A percentile compares a stretch with the other conserved stretches of the same genome.
Conservation (phyloP, 2,888 invertebrate genomes). For the Agrochola lychnidis region DNA sequence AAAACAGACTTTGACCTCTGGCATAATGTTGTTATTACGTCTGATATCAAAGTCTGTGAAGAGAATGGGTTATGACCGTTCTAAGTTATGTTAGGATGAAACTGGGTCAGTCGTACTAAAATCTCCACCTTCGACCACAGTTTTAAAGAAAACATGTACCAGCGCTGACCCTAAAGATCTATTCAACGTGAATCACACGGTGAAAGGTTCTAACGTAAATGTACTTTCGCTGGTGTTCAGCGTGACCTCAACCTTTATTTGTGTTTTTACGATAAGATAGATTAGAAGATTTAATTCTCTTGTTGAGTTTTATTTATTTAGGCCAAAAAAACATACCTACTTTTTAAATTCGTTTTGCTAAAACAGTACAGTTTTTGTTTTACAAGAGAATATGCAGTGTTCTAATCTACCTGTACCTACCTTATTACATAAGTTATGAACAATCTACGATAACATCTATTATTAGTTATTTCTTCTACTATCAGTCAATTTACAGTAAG, state of each 20-base stretch:
- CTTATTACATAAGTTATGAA: not conserved
- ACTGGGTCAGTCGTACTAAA: not conserved
- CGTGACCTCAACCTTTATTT: constrained; percentile 13
- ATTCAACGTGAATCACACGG: not conserved
- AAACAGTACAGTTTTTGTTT: not conserved
- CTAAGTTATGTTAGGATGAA: not conserved
- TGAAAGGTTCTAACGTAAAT: constrained; percentile 7
- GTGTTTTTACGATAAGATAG: not conserved
- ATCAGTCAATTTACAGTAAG: constrained; percentile 15
- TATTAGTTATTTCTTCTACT: not conserved
- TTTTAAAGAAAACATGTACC: not conserved
- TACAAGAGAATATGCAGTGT: constrained; percentile 16
- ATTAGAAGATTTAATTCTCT: not conserved
- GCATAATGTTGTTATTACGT: not conserved
- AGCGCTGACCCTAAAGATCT: not conserved
- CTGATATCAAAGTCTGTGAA: not conserved
- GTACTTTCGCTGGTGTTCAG: constrained; percentile 6
- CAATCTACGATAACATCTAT: constrained; percentile 3
- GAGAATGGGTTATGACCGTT: constrained; percentile 11
- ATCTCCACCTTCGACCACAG: not conserved
- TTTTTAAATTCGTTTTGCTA: not conserved
- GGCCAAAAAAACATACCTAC: not conserved
- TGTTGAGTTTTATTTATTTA: not conserved
- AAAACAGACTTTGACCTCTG: constrained; percentile 22
- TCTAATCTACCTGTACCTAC: constrained; percentile 1